Evolutionary conservation across 2,797 vertebrate genomes (phyloP), one percentile per base, ranked within the genome.

Genomic region (Ctenopoma kingsleyae): DNA sequence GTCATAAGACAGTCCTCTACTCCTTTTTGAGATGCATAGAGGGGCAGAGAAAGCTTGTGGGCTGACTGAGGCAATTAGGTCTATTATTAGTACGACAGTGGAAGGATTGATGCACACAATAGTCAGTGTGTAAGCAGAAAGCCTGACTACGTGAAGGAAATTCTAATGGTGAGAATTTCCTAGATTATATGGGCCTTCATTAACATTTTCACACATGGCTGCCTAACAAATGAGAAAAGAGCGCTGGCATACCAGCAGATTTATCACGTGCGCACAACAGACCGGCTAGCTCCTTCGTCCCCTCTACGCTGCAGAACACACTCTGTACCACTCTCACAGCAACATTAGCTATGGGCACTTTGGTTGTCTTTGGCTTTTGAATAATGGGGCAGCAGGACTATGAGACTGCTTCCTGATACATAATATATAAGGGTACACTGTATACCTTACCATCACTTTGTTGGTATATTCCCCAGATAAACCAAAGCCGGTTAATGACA

Each of bases 171-270:
- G 91, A 94, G 93, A 94, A 95, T 96, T 96, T 95, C 78, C 86
- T 92, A 92, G 96, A 95, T 96, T 95, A 95, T 95, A 93, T 95
- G 95, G 96, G 94, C 96, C 96, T 97, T 98, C 96, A 95, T 98
- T 98, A 97, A 96, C 97, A 95, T 98, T 97, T 98, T 96, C 97
- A 98, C 96, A 96, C 96, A 95, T 91, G 93, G 93, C 96, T 96
- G 97, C 91, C 95, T 96, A 95, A 95, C 96, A 96, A 96, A 97
- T 95, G 96, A 96, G 96, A 95, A 95, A 95, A 95, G 94, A 95
- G 94, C 94, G 94, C 94, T 92, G 91, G 94, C 91, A 90, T 90
- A 89, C 89, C 76, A 52, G 87, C 92, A 94, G 95, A 95, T 97
- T 96, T 95, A 96, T 94, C 90, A 89, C 74, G 80, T 90, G 86